A percentile compares a stretch with the other conserved stretches of the same genome.
Evolutionary conservation across 2,113 vertebrate species (phyloP).

Genomic region (Phocoena sinus): DNA sequence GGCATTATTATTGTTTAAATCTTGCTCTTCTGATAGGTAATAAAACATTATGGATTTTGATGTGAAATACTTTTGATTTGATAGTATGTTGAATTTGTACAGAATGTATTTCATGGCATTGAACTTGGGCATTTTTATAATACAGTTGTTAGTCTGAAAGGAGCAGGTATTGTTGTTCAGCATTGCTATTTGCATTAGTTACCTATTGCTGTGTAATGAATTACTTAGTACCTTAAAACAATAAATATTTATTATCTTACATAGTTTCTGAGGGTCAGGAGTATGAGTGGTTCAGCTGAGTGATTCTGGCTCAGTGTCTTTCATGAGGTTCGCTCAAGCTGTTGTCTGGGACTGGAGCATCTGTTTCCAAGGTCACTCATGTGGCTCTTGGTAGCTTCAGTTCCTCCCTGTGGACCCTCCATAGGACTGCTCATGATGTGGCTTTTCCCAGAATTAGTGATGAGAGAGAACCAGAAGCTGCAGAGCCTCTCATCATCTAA

Average conservation of each 20-base stretch:
- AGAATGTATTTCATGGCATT: not conserved
- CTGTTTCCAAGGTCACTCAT: not conserved
- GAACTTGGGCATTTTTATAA: slow-evolving; percentile 21
- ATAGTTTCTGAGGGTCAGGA: not conserved
- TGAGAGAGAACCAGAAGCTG: not conserved
- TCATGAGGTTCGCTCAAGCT: not conserved
- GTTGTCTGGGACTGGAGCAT: not conserved
- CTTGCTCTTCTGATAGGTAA: not conserved
- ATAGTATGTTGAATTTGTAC: not conserved
- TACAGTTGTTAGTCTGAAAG: not conserved
- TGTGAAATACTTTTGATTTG: not conserved
- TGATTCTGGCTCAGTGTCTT: not conserved
- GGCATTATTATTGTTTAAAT: not conserved
- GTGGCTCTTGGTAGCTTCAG: not conserved
- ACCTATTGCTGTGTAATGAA: not conserved
- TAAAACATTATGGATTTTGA: not conserved
- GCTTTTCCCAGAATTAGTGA: not conserved
- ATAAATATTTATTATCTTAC: not conserved
- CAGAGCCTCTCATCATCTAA: not conserved
- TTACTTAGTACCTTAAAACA: not conserved
- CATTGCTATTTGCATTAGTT: not conserved
- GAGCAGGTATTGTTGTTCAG: not conserved
- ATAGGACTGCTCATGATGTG: not conserved
- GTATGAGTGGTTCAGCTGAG: not conserved
- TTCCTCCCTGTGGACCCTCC: not conserved